A percentile compares a stretch with the other conserved stretches of the same genome.
These are phyloP conservation scores for Dryobotodes eremita DNA, from an alignment of 2,888 invertebrate species.

Conservation along the genomic window DNA sequence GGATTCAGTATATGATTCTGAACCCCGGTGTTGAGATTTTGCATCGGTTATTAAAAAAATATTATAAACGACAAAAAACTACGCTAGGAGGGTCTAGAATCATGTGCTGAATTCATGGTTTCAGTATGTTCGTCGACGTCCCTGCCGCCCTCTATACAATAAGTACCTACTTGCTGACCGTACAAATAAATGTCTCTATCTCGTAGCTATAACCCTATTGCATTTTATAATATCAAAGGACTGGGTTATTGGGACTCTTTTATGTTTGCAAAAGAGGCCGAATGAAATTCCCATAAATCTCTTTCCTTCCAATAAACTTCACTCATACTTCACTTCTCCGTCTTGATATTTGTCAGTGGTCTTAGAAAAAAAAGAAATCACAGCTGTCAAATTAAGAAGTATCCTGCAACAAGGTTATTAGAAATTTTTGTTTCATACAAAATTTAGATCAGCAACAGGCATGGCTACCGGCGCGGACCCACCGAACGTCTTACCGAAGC, in stretches of 20 bases:
- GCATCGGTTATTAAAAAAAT: no score
- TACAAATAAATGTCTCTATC: neutral
- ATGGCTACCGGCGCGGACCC: constrained; percentile 68
- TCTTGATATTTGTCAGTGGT: constrained; percentile 1
- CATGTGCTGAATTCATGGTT: no score
- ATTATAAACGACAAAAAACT: no score
- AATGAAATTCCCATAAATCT: constrained; percentile 2
- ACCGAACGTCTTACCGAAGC: constrained; percentile 66
- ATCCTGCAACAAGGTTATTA: constrained; percentile 50
- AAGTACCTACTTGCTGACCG: neutral
- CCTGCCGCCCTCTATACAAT: neutral
- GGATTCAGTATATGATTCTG: no score
- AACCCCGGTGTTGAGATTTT: no score
- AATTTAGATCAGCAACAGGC: constrained; percentile 64
- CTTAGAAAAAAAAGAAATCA: constrained; percentile 28
- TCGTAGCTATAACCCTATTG: neutral
- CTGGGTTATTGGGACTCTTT: neutral
- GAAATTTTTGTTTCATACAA: constrained; percentile 52
- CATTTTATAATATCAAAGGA: neutral
- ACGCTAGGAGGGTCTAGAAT: no score
- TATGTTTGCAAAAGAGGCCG: neutral
- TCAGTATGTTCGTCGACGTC: neutral
- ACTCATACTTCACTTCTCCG: neutral
- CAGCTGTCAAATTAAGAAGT: constrained; percentile 65
- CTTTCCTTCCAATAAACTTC: neutral